Percentiles rank a stretch among this genome's conserved stretches.
Evolutionary conservation across 2,888 invertebrate species (phyloP).

Genomic region (Drosophila neoperkinsi): DNA sequence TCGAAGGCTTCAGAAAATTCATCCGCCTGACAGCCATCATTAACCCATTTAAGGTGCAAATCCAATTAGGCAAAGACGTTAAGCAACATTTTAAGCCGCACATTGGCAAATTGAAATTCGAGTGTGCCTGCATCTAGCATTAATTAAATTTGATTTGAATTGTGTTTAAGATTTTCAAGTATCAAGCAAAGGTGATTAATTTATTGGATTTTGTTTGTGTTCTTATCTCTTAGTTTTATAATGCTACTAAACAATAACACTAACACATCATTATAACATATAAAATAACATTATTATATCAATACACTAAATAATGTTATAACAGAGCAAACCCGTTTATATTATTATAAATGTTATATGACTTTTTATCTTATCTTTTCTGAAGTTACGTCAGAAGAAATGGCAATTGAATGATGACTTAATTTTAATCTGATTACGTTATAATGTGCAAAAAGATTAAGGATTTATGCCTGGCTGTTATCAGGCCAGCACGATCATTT

Average conservation of each 20-base stretch:
- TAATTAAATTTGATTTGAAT: constrained; percentile 53
- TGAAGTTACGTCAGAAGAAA: neutral
- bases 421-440: neutral
- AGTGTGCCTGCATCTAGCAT: constrained; percentile 20
- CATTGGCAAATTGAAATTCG: constrained; percentile 46
- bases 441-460: neutral
- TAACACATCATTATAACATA: no score
- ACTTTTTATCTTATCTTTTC: neutral
- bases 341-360: neutral
- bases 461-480: neutral
- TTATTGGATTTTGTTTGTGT: neutral
- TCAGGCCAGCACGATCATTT: neutral
- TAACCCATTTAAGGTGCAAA: constrained; percentile 70
- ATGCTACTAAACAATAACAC: neutral
- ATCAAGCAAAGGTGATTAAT: constrained; percentile 1
- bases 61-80: constrained; percentile 61
- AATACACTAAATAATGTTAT: neutral
- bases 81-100: constrained; percentile 34
- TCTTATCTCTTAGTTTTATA: neutral
- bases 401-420: neutral
- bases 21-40: constrained; percentile 52
- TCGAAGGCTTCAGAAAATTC: constrained; percentile 7
- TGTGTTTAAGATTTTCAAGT: constrained; percentile 18
- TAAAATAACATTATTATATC: neutral
- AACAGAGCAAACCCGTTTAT: neutral